Evolutionary conservation across 2,113 vertebrate genomes (phyloP), one percentile per base, ranked within the genome.

Genomic region (Ibidorhyncha struthersii): DNA sequence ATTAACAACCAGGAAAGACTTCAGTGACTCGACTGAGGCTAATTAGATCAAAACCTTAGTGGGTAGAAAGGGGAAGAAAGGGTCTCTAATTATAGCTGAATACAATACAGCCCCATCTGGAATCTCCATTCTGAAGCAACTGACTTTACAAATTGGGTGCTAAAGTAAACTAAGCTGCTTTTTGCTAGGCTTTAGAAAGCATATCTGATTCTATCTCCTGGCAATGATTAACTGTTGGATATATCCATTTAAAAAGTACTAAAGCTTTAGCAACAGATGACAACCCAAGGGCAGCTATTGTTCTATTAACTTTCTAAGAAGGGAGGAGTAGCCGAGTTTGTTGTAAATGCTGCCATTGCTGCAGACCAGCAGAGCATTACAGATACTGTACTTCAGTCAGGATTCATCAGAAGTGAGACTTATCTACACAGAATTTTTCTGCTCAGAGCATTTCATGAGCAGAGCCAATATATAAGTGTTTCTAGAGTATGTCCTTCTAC

Each of bases 81-180:
- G 14, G 43, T 72, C 65, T 84, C 61, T 90, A 70, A 55, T 71
- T 88, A 65, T 27, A 49, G 40, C 34, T 56, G 65, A 91, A 86
- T 69, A 86, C 69, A 95, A 81, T 69, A 63, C 23, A 89, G 59
- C 18, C 47, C 89, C 61, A 66, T 56, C 77, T 69, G 52, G 23
- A 84, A 82, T 56, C 80, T 89, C 52, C 36, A 29, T 23, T 84
- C 59, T 82, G 22, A 90, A 79, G 30, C 38, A 86, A 76, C 69
- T 73, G 34, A 71, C 34, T 91, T 94, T 58, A 87, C 65, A 93
- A 90, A 91, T 53, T 10, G 11, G 52, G 61, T 69, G 65, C 65
- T 92, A 74, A 87, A 90, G 79, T 89, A 90, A 95, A 96, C 79
- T 26, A 49, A 96, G 66, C 10, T 77, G 50, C 22, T 88, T 76